A percentile compares a stretch with the other conserved stretches of the same genome.
phyloP scores from a whole-genome alignment of 2,113 vertebrate species.

The Bufo gargarizans region DNA sequence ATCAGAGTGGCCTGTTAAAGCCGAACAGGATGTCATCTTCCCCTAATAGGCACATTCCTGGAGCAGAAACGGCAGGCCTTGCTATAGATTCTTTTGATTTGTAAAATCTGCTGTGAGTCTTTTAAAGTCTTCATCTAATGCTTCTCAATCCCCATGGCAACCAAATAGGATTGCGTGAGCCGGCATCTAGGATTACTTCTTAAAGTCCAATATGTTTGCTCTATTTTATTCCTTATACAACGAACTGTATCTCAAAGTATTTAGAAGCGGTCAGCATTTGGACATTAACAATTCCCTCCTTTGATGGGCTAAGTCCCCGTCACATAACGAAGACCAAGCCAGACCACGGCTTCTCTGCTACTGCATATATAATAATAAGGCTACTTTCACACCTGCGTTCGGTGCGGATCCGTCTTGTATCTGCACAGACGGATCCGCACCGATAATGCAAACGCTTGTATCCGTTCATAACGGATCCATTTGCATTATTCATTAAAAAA shows the following conservation, averaged over 20 bases:
- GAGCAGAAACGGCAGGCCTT: conserved; percentile 22
- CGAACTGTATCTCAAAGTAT: conserved; percentile 10
- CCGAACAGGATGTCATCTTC: conserved; percentile 44
- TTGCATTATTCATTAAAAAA: no score
- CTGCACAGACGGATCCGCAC: no score
- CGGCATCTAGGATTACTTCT: conserved; percentile 49
- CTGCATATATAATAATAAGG: no score
- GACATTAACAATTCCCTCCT: background rate
- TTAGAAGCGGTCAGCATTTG: conserved; percentile 9
- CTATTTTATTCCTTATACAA: conserved; percentile 38
- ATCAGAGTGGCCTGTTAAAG: conserved; percentile 41
- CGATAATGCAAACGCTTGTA: no score
- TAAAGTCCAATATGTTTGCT: conserved; percentile 46
- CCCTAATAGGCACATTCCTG: conserved; percentile 49
- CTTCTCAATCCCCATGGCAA: conserved; percentile 54
- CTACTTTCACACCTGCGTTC: no score
- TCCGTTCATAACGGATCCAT: no score
- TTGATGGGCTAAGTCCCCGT: background rate
- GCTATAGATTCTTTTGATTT: conserved; percentile 54
- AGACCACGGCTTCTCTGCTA: background rate
- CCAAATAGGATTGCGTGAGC: conserved; percentile 37
- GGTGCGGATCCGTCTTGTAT: no score
- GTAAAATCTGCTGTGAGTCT: conserved; percentile 53
- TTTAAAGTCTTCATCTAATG: conserved; percentile 56
- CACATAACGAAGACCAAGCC: no score